Percentiles rank a stretch among this genome's conserved stretches.
phyloP scores from a whole-genome alignment of 1,140 invertebrate genomes.

The Orius laevigatus region DNA sequence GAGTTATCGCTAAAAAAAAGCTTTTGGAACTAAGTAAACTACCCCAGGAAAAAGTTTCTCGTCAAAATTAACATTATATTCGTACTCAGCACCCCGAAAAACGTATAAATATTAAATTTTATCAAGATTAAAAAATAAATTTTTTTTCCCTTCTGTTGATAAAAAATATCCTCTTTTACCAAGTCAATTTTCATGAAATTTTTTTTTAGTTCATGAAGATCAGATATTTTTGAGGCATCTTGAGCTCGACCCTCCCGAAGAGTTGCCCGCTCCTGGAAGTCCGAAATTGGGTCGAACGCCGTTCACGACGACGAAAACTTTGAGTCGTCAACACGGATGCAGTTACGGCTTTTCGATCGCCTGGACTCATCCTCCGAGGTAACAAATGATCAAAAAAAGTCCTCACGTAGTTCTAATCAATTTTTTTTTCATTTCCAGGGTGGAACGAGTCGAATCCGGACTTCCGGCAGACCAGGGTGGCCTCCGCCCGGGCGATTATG shows the following conservation, averaged over 20 bases:
- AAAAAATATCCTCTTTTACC: too few species aligned
- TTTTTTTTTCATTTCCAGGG: slow-evolving; percentile 27
- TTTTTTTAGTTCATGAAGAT: slow-evolving; percentile 29
- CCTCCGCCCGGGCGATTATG: slow-evolving; percentile 62
- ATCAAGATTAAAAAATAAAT: too few species aligned
- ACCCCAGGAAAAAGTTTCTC: too few species aligned
- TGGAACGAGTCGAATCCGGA: slow-evolving; percentile 68
- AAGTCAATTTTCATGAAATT: slow-evolving; percentile 1
- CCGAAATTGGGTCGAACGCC: slow-evolving; percentile 54
- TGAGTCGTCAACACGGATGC: slow-evolving; percentile 36
- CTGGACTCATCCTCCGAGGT: slow-evolving; percentile 70
- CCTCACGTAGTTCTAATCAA: not conserved
- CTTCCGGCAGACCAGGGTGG: slow-evolving; percentile 65
- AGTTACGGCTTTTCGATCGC: slow-evolving; percentile 79
- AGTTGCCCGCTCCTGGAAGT: slow-evolving; percentile 27
- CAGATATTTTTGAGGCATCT: slow-evolving; percentile 53
- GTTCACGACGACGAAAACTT: slow-evolving; percentile 56
- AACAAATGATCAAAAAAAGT: slow-evolving; percentile 5
- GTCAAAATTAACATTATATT: too few species aligned
- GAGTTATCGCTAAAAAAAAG: too few species aligned
- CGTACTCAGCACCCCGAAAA: too few species aligned
- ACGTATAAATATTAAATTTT: too few species aligned
- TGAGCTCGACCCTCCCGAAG: slow-evolving; percentile 52
- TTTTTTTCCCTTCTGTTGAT: not conserved
- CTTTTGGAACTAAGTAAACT: too few species aligned